Percentiles rank a stretch among this genome's conserved stretches.
These are phyloP conservation scores for Encarsia formosa DNA, from an alignment of 2,888 invertebrate genomes.

Conservation along the genomic window DNA sequence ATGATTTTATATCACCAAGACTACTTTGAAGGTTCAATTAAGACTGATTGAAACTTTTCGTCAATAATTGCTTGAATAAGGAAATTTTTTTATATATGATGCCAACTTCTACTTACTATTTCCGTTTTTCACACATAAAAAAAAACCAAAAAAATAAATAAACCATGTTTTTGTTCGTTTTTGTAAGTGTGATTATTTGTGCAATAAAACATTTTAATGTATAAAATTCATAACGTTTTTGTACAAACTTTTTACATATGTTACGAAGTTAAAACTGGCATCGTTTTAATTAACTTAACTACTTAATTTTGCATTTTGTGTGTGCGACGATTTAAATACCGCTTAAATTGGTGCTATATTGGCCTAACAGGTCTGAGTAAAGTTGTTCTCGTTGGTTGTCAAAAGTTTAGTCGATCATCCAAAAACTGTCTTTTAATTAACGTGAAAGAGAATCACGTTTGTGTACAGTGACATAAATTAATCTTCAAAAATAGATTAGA, in stretches of 20 bases:
- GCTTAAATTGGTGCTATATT: constrained; percentile 22
- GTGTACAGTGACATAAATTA: too few species aligned
- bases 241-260: constrained; percentile 2
- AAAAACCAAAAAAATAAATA: too few species aligned
- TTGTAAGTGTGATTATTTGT: constrained; percentile 10
- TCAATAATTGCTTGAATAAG: constrained; percentile 13
- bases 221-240: background rate
- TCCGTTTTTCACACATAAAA: too few species aligned
- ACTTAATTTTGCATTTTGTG: constrained; percentile 14
- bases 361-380: constrained; percentile 8
- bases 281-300: constrained; percentile 9
- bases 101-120: constrained; percentile 1
- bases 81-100: constrained; percentile 5
- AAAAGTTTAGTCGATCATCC: constrained; percentile 11
- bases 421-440: constrained; percentile 10
- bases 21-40: constrained; percentile 18
- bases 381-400: constrained; percentile 23
- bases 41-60: constrained; percentile 26
- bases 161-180: too few species aligned
- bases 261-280: constrained; percentile 4
- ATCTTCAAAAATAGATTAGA: too few species aligned
- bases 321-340: constrained; percentile 18
- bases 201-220: constrained; percentile 18
- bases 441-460: background rate
- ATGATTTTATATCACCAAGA: constrained; percentile 19